Conservation (phyloP, 2,888 invertebrate species). For the Dasypogon diadema region DNA sequence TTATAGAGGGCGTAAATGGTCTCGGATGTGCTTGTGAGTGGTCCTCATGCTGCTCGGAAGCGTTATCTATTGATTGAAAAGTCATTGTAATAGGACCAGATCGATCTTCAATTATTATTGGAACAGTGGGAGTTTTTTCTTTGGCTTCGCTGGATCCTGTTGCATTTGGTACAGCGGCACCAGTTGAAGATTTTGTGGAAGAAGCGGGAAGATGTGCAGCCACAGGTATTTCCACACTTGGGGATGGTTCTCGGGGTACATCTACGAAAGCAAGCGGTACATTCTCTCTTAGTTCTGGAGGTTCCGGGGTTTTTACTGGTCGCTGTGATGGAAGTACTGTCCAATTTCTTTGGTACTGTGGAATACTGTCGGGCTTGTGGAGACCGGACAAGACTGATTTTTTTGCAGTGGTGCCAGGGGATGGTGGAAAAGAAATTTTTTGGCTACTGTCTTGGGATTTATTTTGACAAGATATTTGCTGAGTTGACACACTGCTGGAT, state of each 20-base stretch:
- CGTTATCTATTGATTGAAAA: constrained; percentile 76
- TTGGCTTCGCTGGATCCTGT: constrained; percentile 54
- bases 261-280: constrained; percentile 68
- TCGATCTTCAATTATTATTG: constrained; percentile 68
- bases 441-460: constrained; percentile 62
- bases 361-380: constrained; percentile 75
- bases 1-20: constrained; percentile 78
- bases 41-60: constrained; percentile 64
- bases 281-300: constrained; percentile 69
- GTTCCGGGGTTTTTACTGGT: constrained; percentile 72
- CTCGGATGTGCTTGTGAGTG: constrained; percentile 67
- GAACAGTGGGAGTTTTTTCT: constrained; percentile 59
- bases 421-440: constrained; percentile 65
- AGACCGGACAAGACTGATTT: constrained; percentile 70
- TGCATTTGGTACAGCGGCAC: constrained; percentile 57
- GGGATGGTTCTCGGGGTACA: constrained; percentile 59
- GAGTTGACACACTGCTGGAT: neutral
- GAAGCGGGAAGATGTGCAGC: constrained; percentile 55
- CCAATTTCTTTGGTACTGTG: constrained; percentile 76
- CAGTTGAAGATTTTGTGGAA: constrained; percentile 49
- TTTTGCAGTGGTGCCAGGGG: constrained; percentile 63
- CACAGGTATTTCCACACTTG: constrained; percentile 62
- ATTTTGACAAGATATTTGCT: constrained; percentile 53
- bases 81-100: constrained; percentile 73
- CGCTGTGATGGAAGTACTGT: constrained; percentile 73